Evolutionary conservation across 37 sponge, comb jelly and placozoan genomes (phyloP).

Genomic region (Beroe forskalii): DNA sequence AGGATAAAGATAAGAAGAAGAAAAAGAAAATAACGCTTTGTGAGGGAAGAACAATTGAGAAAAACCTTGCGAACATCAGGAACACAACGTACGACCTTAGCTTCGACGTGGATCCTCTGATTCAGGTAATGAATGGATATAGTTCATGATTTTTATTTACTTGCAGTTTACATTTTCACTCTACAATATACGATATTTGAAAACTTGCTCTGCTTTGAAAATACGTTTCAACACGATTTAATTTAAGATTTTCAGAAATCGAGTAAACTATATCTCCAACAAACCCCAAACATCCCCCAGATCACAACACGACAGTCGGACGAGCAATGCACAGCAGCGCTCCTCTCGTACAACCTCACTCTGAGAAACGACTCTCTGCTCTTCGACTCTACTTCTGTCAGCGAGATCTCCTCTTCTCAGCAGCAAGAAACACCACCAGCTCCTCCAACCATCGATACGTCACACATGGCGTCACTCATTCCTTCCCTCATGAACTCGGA

Average conservation of each 20-base stretch:
- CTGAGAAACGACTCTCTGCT: conserved; percentile 4
- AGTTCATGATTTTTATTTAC: no score
- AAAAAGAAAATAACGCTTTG: conserved; percentile 32
- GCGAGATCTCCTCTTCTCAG: not conserved
- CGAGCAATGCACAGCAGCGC: conserved; percentile 6
- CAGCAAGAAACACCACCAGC: not conserved
- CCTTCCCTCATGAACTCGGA: not conserved
- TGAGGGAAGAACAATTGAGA: conserved; percentile 38
- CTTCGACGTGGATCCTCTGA: conserved; percentile 29
- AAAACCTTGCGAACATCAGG: conserved; percentile 31
- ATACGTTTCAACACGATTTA: no score
- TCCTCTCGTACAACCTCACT: conserved; percentile 1
- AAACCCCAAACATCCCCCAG: no score
- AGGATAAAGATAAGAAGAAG: conserved; percentile 53
- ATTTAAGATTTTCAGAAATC: no score
- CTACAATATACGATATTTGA: no score
- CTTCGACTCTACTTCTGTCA: conserved; percentile 26
- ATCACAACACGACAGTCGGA: conserved; percentile 33
- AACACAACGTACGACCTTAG: conserved; percentile 15
- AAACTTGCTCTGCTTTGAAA: no score
- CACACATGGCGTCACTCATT: not conserved
- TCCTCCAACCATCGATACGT: not conserved
- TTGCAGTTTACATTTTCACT: no score
- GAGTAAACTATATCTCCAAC: no score
- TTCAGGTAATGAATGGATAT: no score